Conservation (phyloP, 2,888 invertebrate species). For the Papilio demoleus region DNA sequence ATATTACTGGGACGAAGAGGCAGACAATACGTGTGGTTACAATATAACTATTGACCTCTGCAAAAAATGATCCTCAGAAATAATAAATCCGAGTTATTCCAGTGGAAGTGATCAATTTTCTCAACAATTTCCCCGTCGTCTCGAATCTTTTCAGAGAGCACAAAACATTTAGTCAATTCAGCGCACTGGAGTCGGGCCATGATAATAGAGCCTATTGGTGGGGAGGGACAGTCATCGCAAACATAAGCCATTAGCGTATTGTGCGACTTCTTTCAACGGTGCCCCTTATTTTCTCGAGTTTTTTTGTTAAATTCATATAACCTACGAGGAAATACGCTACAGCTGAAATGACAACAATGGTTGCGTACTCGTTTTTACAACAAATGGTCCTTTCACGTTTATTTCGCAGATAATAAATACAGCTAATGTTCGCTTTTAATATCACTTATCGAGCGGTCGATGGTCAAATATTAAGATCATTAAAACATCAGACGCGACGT, state of each 20-base stretch:
- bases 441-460: slow-evolving; percentile 5
- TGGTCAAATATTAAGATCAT: slow-evolving; percentile 5
- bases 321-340: slow-evolving; percentile 22
- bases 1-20: not conserved
- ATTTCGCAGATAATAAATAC: slow-evolving; percentile 29
- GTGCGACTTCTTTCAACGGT: slow-evolving; percentile 71
- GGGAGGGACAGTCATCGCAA: slow-evolving; percentile 77
- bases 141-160: slow-evolving; percentile 77
- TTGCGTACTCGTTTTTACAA: slow-evolving; percentile 31
- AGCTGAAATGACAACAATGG: slow-evolving; percentile 34
- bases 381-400: slow-evolving; percentile 25
- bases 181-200: slow-evolving; percentile 71
- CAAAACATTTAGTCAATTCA: slow-evolving; percentile 83
- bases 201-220: slow-evolving; percentile 79
- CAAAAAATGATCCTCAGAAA: slow-evolving; percentile 55
- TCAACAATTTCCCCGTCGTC: slow-evolving; percentile 81
- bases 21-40: slow-evolving; percentile 27
- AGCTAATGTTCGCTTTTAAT: slow-evolving; percentile 2
- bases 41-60: slow-evolving; percentile 51
- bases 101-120: slow-evolving; percentile 81
- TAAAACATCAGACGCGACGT: not conserved
- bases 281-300: slow-evolving; percentile 50
- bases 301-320: slow-evolving; percentile 42
- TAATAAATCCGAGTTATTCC: slow-evolving; percentile 66
- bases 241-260: slow-evolving; percentile 81